These are phyloP conservation scores for Nesidiocoris tenuis DNA, from an alignment of 2,888 invertebrate species.

Conservation along the genomic window DNA sequence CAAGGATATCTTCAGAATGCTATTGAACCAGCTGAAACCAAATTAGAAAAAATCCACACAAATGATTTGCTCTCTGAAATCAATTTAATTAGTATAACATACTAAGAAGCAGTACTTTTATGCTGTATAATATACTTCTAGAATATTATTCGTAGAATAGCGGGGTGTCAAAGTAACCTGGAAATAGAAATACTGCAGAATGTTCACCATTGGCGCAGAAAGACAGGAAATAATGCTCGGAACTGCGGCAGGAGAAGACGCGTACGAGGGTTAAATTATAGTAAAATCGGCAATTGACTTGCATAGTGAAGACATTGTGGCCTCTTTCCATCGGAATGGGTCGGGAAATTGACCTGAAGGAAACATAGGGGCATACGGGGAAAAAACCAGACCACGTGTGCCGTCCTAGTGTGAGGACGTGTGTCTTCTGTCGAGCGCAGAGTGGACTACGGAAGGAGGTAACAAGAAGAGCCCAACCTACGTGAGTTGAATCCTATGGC, in stretches of 20 bases:
- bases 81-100: too few species aligned
- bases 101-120: too few species aligned
- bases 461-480: conserved; percentile 20
- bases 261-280: background rate
- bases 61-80: too few species aligned
- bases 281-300: conserved; percentile 4
- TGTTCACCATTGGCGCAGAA: too few species aligned
- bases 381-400: conserved; percentile 23
- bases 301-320: background rate
- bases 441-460: conserved; percentile 7
- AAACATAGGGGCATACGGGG: background rate
- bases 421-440: conserved; percentile 1
- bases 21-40: too few species aligned
- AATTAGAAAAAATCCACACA: too few species aligned
- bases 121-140: too few species aligned
- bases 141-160: too few species aligned
- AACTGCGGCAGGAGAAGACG: conserved; percentile 3
- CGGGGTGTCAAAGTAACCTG: too few species aligned
- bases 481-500: conserved; percentile 17
- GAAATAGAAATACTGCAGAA: too few species aligned
- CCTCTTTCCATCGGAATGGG: background rate
- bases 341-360: conserved; percentile 1
- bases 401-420: conserved; percentile 9
- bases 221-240: too few species aligned
- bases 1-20: too few species aligned